These are phyloP conservation scores for Apogon talboti DNA, from an alignment of 2,797 vertebrate genomes.

Conservation along the genomic window DNA sequence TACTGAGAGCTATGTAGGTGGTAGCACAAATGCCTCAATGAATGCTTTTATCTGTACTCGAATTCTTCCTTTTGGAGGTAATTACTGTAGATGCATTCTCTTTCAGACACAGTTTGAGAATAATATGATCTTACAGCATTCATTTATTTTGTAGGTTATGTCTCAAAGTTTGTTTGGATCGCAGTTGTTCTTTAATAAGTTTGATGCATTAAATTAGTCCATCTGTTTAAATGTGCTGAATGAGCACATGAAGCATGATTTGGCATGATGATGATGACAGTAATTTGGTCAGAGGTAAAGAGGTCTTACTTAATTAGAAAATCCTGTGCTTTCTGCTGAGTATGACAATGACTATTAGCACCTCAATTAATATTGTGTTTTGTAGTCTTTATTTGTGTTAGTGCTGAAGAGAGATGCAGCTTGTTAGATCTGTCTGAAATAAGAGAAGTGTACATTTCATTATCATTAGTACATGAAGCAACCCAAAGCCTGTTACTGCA, in stretches of 20 bases:
- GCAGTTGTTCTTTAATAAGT: not conserved
- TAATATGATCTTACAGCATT: conserved; percentile 12
- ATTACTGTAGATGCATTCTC: conserved; percentile 28
- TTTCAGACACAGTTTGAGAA: conserved; percentile 15
- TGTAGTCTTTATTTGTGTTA: not conserved
- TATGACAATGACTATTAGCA: not conserved
- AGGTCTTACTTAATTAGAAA: not conserved
- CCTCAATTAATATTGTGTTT: not conserved
- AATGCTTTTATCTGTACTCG: conserved; percentile 25
- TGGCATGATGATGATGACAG: not conserved
- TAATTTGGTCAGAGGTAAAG: not conserved
- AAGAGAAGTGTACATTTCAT: conserved; percentile 3
- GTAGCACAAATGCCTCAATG: conserved; percentile 52
- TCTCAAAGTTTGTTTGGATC: not conserved
- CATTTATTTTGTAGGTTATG: conserved; percentile 11
- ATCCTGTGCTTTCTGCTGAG: not conserved
- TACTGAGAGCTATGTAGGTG: conserved; percentile 55
- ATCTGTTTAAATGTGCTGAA: not conserved
- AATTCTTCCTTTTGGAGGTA: conserved; percentile 27
- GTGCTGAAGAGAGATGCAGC: not conserved
- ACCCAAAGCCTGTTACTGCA: not conserved
- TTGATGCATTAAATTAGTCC: too few relatives aligned
- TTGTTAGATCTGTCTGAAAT: not conserved
- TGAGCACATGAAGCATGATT: not conserved
- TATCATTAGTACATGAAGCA: not conserved